Evolutionary conservation across 2,113 vertebrate genomes (phyloP), one percentile per base, ranked within the genome.

Genomic region (Heloderma charlesbogerti): DNA sequence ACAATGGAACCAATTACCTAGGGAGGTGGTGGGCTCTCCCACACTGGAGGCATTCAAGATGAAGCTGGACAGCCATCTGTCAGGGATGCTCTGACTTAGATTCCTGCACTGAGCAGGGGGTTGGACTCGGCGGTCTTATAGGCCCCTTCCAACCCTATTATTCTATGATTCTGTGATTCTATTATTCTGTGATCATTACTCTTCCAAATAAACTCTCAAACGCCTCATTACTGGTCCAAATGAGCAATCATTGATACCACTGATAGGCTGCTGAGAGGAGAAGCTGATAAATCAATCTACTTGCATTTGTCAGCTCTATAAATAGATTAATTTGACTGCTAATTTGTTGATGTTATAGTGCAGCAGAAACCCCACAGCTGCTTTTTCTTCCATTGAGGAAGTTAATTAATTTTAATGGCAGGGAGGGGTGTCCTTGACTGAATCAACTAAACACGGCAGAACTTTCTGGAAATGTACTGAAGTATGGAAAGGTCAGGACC

Each of bases 381-480:
- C 45, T 45, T 77, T 91, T 79, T 9, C 88, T 85, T 67, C 72
- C 6, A 4, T 51, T 66, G 72, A 85, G 63, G 37, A 34, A 57
- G 16, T 31, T 90, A 87, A 87, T 84, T 29, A 25, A 43, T 71
- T 83, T 82, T 84, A 34, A 48, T 16, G 77, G 37, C 48, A 72
- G 20, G 37, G 37, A 91, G n/a, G 16, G 45, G 7, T 37, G 54
- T 51, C 51, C 79, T 34, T 88, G 54, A 51, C 34, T 22, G 8
- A 51, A 84, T 74, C 20, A 5, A 1, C 69, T 72, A 4, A 79
- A 88, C 27, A 20, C 29, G 87, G 18, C 48, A 66, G 27, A 63
- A 57, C 34, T 79, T 84, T 84, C 74, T 37, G 77, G 63, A 88
- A n/a, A 16, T 74, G 16, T 78, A 75, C 31, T 90, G 72, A 90